Conservation (phyloP, 2,113 vertebrate genomes). For the Oenanthe oenanthe region DNA sequence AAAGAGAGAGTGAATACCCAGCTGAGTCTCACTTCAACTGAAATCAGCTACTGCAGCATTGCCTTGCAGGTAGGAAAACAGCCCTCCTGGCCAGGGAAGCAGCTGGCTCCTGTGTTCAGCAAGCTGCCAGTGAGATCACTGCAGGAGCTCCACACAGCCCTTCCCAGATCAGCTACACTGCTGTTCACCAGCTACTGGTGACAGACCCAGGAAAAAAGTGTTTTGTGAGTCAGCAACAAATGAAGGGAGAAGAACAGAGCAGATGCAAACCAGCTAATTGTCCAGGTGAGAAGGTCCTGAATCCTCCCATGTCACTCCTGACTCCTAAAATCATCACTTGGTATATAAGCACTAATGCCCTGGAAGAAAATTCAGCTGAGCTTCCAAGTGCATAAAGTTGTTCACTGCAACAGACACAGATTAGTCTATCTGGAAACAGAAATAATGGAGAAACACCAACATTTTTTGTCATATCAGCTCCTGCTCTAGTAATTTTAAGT, state of each 20-base stretch:
- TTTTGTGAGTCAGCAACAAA: background rate
- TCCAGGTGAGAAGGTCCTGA: background rate
- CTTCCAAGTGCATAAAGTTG: background rate
- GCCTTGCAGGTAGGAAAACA: background rate
- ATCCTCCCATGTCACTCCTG: background rate
- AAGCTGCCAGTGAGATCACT: background rate
- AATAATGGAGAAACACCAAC: background rate
- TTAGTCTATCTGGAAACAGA: background rate
- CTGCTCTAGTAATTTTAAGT: background rate
- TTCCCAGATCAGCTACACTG: background rate
- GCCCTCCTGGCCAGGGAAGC: background rate
- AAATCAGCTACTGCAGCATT: background rate
- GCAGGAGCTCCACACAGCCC: background rate
- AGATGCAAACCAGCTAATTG: background rate
- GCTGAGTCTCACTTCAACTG: background rate
- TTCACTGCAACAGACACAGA: background rate
- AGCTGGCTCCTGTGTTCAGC: background rate
- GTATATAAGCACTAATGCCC: background rate
- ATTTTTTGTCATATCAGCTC: background rate
- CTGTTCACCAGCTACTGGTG: background rate
- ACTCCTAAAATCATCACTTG: background rate
- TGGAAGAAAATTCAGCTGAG: slow-evolving; percentile 2
- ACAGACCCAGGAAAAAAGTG: background rate
- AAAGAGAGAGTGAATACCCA: background rate
- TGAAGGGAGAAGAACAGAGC: background rate